A percentile compares a stretch with the other conserved stretches of the same genome.
Evolutionary conservation across 1,140 invertebrate species (phyloP).

Genomic region (Brachionus plicatilis): DNA sequence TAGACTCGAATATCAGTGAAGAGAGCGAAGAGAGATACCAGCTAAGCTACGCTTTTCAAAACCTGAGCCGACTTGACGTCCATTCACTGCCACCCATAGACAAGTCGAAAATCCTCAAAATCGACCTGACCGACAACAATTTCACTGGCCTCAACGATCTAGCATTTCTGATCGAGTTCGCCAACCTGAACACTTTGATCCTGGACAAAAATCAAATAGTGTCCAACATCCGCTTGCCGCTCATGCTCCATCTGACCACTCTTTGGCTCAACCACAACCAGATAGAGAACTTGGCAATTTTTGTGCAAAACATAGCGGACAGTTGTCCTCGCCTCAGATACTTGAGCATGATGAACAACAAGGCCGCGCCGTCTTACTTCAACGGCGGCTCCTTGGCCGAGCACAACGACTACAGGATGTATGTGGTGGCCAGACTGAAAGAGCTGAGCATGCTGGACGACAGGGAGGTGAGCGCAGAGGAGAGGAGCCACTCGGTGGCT

Average conservation of each 20-base stretch:
- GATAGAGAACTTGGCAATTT: conserved; percentile 65
- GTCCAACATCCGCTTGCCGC: conserved; percentile 63
- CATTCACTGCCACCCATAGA: background rate
- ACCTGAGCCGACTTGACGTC: background rate
- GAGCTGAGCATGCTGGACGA: conserved; percentile 47
- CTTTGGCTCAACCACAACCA: conserved; percentile 73
- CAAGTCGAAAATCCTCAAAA: background rate
- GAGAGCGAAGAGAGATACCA: background rate
- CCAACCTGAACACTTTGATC: conserved; percentile 66
- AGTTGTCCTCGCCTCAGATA: conserved; percentile 65
- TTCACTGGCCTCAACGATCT: conserved; percentile 24
- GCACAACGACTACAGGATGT: conserved; percentile 70
- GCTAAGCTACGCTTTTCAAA: conserved; percentile 5
- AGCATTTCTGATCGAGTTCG: conserved; percentile 44
- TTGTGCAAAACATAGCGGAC: conserved; percentile 63
- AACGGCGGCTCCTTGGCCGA: conserved; percentile 69
- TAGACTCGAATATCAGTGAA: background rate
- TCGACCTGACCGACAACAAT: conserved; percentile 37
- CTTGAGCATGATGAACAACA: conserved; percentile 72
- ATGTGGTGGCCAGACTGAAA: conserved; percentile 46
- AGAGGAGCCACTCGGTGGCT: background rate
- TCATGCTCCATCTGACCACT: conserved; percentile 64
- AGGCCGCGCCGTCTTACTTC: conserved; percentile 67
- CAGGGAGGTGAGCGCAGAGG: conserved; percentile 43
- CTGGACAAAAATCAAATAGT: conserved; percentile 68